These are phyloP conservation scores for Lepidocyrtoides sp. DNA, from an alignment of 2,888 invertebrate species.

Conservation along the genomic window DNA sequence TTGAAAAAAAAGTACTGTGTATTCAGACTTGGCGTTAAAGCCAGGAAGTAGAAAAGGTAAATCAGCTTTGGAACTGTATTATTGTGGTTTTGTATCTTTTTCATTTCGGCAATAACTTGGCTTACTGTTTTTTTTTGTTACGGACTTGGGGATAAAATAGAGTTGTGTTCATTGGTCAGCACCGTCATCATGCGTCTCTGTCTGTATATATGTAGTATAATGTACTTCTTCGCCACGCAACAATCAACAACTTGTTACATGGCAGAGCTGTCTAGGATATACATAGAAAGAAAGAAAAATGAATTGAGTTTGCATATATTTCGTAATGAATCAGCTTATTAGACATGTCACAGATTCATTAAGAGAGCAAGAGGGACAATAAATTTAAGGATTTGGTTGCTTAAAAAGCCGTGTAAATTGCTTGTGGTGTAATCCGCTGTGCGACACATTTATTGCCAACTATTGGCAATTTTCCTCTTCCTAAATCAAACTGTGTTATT, in stretches of 20 bases:
- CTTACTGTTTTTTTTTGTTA: constrained; percentile 36
- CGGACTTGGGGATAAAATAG: constrained; percentile 25
- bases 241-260: constrained; percentile 35
- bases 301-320: constrained; percentile 26
- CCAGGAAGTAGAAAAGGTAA: constrained; percentile 59
- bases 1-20: constrained; percentile 1
- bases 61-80: constrained; percentile 61
- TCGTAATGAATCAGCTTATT: constrained; percentile 46
- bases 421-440: constrained; percentile 45
- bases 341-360: constrained; percentile 62
- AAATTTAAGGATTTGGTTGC: constrained; percentile 42
- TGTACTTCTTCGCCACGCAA: not conserved
- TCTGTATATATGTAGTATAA: no score
- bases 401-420: constrained; percentile 37
- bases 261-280: not conserved
- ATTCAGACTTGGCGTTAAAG: constrained; percentile 27
- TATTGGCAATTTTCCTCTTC: constrained; percentile 47
- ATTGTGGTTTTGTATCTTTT: constrained; percentile 38
- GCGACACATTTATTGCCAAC: constrained; percentile 38
- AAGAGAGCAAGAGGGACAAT: constrained; percentile 50
- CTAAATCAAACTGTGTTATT: constrained; percentile 26
- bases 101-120: constrained; percentile 20
- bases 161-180: constrained; percentile 37
- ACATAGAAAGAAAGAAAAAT: constrained; percentile 7
- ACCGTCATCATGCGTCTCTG: not conserved